phyloP scores from a whole-genome alignment of 1,140 invertebrate species.

The Drosophila biarmipes region DNA sequence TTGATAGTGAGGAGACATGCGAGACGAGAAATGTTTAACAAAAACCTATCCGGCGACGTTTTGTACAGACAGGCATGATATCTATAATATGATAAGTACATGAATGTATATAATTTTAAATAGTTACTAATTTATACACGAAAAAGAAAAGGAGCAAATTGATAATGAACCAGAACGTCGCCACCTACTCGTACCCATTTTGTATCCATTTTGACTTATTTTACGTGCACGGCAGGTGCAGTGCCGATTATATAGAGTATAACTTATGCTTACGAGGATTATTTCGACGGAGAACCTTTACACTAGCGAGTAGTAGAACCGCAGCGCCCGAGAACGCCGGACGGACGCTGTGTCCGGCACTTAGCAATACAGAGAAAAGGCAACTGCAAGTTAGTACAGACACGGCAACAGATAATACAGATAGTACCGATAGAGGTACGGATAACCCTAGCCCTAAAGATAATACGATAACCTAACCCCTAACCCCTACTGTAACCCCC shows the following conservation, averaged over 20 bases:
- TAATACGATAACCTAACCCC: constrained; percentile 10
- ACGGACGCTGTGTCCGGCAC: constrained; percentile 7
- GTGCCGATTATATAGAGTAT: constrained; percentile 56
- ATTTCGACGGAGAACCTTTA: constrained; percentile 50
- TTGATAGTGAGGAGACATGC: constrained; percentile 15
- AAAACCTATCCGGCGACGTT: constrained; percentile 58
- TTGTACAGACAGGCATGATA: constrained; percentile 61
- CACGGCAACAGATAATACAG: constrained; percentile 9
- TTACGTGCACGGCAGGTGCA: constrained; percentile 39
- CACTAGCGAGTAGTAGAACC: constrained; percentile 49
- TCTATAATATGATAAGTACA: constrained; percentile 50
- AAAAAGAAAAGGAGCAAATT: constrained; percentile 36
- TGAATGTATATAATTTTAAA: constrained; percentile 76
- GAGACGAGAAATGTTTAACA: constrained; percentile 7
- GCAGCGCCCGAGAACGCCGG: constrained; percentile 21
- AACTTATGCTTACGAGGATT: constrained; percentile 55
- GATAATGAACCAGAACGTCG: constrained; percentile 62
- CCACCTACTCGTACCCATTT: constrained; percentile 77
- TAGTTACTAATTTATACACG: constrained; percentile 71
- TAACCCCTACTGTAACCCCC: constrained; percentile 12
- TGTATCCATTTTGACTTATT: constrained; percentile 78
- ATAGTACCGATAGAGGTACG: not conserved
- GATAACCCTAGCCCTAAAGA: constrained; percentile 10
- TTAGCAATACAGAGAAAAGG: constrained; percentile 36
- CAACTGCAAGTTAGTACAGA: constrained; percentile 22